Conservation (phyloP, 2,797 vertebrate species). For the Anableps anableps region DNA sequence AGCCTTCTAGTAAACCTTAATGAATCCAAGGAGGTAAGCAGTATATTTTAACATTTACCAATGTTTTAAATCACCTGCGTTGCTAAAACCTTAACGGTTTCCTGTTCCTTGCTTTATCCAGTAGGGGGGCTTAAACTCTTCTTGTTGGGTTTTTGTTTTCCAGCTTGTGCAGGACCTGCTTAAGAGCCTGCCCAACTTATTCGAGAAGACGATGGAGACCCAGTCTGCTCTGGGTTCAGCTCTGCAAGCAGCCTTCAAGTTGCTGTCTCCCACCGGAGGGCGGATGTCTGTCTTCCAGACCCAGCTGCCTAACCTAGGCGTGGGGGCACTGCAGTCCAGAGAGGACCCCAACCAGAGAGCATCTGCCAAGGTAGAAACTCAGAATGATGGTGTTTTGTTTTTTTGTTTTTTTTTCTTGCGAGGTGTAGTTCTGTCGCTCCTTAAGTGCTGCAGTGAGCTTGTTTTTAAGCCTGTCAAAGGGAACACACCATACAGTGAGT, state of each 20-base stretch:
- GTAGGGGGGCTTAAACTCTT: no score
- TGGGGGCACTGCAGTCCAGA: conserved; percentile 89
- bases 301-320: conserved; percentile 91
- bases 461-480: no score
- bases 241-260: conserved; percentile 93
- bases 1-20: conserved; percentile 96
- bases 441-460: background rate
- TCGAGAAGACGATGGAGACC: conserved; percentile 93
- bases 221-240: conserved; percentile 94
- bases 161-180: conserved; percentile 95
- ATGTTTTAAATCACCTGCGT: background rate
- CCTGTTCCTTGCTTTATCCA: background rate
- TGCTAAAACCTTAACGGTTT: background rate
- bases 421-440: background rate
- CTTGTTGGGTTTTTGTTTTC: conserved; percentile 29
- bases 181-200: conserved; percentile 91
- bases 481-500: no score
- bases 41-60: background rate
- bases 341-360: conserved; percentile 93
- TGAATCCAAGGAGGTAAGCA: conserved; percentile 96
- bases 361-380: conserved; percentile 86
- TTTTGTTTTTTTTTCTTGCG: no score
- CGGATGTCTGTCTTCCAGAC: conserved; percentile 95
- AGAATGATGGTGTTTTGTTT: no score
- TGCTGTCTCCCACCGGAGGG: conserved; percentile 94